phyloP scores from a whole-genome alignment of 2,888 invertebrate genomes.

The Agonopterix alstromeriana region DNA sequence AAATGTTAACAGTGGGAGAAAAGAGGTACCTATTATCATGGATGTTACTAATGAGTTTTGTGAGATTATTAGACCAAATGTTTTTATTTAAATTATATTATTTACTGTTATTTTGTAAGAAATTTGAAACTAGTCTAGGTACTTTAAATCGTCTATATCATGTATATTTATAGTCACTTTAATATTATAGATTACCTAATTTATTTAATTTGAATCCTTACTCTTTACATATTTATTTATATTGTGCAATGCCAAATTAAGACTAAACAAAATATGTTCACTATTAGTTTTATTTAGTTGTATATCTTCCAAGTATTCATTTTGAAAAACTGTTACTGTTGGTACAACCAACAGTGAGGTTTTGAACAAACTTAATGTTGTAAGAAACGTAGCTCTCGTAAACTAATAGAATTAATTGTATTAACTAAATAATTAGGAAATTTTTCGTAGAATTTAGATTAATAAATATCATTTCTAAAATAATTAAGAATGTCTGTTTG shows the following conservation, averaged over 20 bases:
- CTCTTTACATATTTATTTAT: constrained; percentile 50
- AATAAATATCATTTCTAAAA: constrained; percentile 74
- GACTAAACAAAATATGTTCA: constrained; percentile 48
- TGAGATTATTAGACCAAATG: constrained; percentile 43
- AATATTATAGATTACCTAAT: constrained; percentile 31
- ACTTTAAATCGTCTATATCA: constrained; percentile 29
- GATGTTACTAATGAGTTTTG: constrained; percentile 57
- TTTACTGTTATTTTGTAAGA: constrained; percentile 37
- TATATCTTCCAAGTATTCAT: constrained; percentile 40
- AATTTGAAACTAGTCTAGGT: constrained; percentile 32
- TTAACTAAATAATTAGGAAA: constrained; percentile 63
- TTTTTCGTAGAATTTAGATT: constrained; percentile 65
- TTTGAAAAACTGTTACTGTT: constrained; percentile 36
- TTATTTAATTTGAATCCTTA: constrained; percentile 40
- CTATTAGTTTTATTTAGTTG: constrained; percentile 53
- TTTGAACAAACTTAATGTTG: constrained; percentile 30
- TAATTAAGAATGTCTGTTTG: constrained; percentile 72
- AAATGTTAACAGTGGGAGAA: constrained; percentile 70
- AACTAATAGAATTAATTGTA: constrained; percentile 63
- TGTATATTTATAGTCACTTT: constrained; percentile 45
- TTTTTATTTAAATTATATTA: constrained; percentile 34
- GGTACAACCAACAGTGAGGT: constrained; percentile 44
- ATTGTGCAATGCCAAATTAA: constrained; percentile 51
- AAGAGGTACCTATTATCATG: constrained; percentile 70
- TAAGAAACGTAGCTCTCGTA: constrained; percentile 11